Base-by-base conservation (phyloP, 1,140 invertebrate species). In the Stegodyphus dumicola region DNA sequence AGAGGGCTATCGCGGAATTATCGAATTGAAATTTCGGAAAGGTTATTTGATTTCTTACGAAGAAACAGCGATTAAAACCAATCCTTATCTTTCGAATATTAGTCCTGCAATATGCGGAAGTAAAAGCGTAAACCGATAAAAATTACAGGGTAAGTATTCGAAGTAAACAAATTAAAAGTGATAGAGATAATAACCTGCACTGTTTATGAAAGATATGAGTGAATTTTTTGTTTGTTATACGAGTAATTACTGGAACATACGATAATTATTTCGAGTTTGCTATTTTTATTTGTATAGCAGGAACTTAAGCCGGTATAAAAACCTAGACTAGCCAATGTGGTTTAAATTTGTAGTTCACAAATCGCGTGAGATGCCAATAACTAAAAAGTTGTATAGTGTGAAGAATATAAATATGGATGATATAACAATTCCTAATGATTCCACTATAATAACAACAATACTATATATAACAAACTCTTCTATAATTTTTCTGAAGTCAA, bases 11-110 rank as follows among this genome's bases (percentile, higher is more conserved):
- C 77, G 51, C 48, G 71, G 49, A 80, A 80, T 80, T 80, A 80
- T 80, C 77, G 77, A 80, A 80, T 80, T 71, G 77, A 80, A 71
- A 80, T 80, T 80, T 80, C 65, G 33, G 65, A 65, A 80, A 71
- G 33, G 53, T 66, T 80, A 80, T 80, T 80, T 48, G 77, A 60
- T 80, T 71, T 65, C 53, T 80, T 60, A 53, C 52, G 54, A 56
- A 80, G 67, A 71, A 80, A 56, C 67, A 80, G 54, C 65, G 77
- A 80, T 80, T 80, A 80, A 80, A 80, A 80, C 67, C 17, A 48
- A n/a, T 49, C 51, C 64, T 78, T 80, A 80, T 80, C 77, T 80
- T n/a, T 15, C 6, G 18, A 80, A 71, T 80, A 80, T 80, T 80
- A 80, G 67, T 80, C 71, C 67, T 71, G 11, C 17, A 15, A 49